phyloP scores from a whole-genome alignment of 2,113 vertebrate genomes.

The Salvelinus sp. region DNA sequence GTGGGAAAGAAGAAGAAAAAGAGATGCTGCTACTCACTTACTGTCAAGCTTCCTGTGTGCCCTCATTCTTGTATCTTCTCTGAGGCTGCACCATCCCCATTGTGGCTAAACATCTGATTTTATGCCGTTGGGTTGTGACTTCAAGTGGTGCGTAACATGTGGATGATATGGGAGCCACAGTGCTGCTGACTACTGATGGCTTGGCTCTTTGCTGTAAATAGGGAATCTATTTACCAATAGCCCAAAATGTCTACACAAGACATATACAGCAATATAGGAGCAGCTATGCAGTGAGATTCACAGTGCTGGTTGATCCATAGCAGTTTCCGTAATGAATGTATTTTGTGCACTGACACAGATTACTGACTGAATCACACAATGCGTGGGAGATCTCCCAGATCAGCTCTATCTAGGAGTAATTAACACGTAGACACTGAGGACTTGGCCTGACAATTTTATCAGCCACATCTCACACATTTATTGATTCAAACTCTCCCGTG shows the following conservation, averaged over 20 bases:
- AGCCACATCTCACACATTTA: conserved; percentile 21
- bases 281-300: neutral
- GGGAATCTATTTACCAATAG: neutral
- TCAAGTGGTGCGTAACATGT: neutral
- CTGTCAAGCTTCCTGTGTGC: conserved; percentile 10
- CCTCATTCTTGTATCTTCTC: conserved; percentile 27
- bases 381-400: conserved; percentile 34
- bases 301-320: neutral
- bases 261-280: neutral
- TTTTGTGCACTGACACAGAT: neutral
- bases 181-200: neutral
- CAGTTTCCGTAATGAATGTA: neutral
- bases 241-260: neutral
- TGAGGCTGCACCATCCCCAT: neutral
- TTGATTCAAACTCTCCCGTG: conserved; percentile 40
- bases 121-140: neutral
- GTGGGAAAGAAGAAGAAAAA: conserved; percentile 18
- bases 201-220: neutral
- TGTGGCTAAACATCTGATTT: conserved; percentile 27
- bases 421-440: conserved; percentile 20
- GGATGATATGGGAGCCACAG: neutral
- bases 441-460: conserved; percentile 22
- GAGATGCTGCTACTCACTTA: conserved; percentile 5
- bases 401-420: conserved; percentile 34
- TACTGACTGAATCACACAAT: neutral